Percentiles rank a stretch among this genome's conserved stretches.
Conservation (phyloP, 2,888 invertebrate species). For the Ypsolopha scabrella region DNA sequence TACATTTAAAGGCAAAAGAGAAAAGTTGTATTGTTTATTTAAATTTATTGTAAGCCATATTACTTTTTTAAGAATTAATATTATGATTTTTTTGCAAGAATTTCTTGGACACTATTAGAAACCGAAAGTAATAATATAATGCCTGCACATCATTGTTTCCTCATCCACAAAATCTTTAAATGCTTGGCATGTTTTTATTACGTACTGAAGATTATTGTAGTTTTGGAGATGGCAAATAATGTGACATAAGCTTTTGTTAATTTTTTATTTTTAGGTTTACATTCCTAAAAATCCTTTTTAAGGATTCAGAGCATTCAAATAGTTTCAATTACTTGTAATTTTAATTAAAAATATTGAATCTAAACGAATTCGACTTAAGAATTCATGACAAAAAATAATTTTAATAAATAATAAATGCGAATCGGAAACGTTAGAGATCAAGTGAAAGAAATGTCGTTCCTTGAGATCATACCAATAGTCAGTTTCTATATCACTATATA, state of each 20-base stretch:
- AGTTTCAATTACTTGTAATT: not conserved
- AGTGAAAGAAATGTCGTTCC: slow-evolving; percentile 32
- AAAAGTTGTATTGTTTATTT: not conserved
- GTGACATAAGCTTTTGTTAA: no score
- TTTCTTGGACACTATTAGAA: no score
- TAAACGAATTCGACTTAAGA: no score
- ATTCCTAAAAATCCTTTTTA: no score
- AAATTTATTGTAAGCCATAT: not conserved
- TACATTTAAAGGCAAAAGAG: not conserved
- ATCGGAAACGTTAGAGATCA: slow-evolving; percentile 55
- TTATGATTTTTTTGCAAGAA: no score
- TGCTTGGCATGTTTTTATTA: no score
- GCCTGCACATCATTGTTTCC: not conserved
- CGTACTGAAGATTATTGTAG: no score
- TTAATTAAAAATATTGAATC: not conserved
- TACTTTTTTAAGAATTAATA: not conserved
- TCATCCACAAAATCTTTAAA: not conserved
- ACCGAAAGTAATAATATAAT: not conserved
- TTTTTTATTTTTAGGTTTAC: no score
- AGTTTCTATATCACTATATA: slow-evolving; percentile 29
- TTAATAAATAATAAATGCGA: slow-evolving; percentile 43
- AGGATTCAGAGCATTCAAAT: no score
- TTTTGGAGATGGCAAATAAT: no score
- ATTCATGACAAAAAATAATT: not conserved
- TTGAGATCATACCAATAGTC: slow-evolving; percentile 54